Evolutionary conservation across 2,113 vertebrate species (phyloP).

Genomic region (Chionodraco myersi): DNA sequence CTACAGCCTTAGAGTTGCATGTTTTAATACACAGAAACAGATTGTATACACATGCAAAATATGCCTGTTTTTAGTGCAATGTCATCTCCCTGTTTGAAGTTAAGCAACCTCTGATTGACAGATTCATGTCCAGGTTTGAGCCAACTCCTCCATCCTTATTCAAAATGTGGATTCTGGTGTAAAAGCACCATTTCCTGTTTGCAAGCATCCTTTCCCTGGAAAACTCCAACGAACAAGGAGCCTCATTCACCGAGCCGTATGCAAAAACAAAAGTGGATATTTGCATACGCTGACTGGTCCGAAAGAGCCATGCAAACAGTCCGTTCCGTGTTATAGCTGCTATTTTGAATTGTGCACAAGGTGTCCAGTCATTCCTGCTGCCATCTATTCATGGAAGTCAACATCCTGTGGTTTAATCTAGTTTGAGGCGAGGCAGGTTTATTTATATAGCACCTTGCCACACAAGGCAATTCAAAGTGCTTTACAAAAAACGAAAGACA

Average conservation of each 20-base stretch:
- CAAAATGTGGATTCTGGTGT: not conserved
- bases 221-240: not conserved
- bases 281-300: not conserved
- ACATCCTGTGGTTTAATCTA: not conserved
- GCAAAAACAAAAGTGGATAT: not conserved
- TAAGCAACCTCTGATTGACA: too few relatives aligned
- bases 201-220: not conserved
- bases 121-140: too few relatives aligned
- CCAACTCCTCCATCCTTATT: not conserved
- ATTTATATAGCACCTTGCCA: too few relatives aligned
- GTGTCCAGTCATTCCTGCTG: not conserved
- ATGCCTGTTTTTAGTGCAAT: not conserved
- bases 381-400: not conserved
- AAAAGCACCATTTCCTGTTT: not conserved
- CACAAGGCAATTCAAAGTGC: too few relatives aligned
- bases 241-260: not conserved
- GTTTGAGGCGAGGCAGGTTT: not conserved
- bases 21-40: conserved; percentile 4
- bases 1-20: not conserved
- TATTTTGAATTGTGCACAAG: not conserved
- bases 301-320: not conserved
- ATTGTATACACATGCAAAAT: conserved; percentile 8
- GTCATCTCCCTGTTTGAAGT: not conserved
- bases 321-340: not conserved
- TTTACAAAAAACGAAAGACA: too few relatives aligned